Evolutionary conservation across 37 sponge, comb jelly and placozoan species (phyloP).

Genomic region (Eunapius fragilis): DNA sequence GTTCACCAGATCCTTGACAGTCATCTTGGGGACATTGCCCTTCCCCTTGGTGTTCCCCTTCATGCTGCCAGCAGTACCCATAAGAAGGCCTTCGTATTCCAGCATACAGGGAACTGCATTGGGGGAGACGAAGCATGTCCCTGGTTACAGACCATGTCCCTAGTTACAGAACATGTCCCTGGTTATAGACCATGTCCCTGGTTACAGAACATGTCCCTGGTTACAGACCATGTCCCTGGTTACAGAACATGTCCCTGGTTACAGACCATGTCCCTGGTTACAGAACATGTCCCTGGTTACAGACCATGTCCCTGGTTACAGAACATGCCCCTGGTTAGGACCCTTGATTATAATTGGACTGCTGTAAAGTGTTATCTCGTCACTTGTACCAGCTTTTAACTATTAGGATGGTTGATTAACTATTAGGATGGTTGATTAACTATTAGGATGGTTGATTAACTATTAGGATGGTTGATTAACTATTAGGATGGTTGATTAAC

Average conservation of each 20-base stretch:
- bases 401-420: no score
- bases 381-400: no score
- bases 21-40: conserved; percentile 5
- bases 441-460: no score
- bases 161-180: neutral
- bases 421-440: no score
- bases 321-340: no score
- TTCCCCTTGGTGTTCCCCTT: neutral
- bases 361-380: no score
- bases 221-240: neutral
- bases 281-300: neutral
- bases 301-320: neutral
- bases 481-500: no score
- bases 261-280: neutral
- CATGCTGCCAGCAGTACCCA: conserved; percentile 44
- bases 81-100: conserved; percentile 81
- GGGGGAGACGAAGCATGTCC: neutral
- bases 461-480: no score
- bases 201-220: neutral
- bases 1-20: neutral
- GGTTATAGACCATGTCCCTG: neutral
- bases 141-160: no score
- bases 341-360: no score
- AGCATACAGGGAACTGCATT: conserved; percentile 69
- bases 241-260: neutral